Evolutionary conservation across 2,888 invertebrate species (phyloP), one percentile per base, ranked within the genome.

Genomic region (Pseudococcus viburni): DNA sequence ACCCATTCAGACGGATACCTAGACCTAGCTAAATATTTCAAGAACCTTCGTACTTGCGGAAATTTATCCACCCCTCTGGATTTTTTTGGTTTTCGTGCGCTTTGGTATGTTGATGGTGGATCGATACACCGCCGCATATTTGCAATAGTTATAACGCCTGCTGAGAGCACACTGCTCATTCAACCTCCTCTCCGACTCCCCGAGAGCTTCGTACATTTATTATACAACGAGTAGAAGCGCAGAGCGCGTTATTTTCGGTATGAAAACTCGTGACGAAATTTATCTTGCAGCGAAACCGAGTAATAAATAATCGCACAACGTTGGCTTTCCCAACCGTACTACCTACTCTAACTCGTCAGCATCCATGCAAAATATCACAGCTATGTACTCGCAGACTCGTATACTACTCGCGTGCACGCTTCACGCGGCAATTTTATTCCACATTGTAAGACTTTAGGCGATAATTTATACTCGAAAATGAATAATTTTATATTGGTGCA

Each of bases 221-320:
- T 33, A 73, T 73, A 68, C 48, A 19, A 64, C 59, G 64, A 64
- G n/a, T 51, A 17, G 64, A 64, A 9, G 12, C 64, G 64, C 7
- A 9, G 73, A 33, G 68, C 7, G 68, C 68, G 68, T 68, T 68
- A 68, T 68, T 73, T 73, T 73, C 51, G 12, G 64, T 64, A 73
- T 33, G 73, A 39, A 73, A 73, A 73, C 33, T 33, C 73, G 73
- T 73, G 73, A 73, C 73, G 73, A 73, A 73, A 73, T 73, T 73
- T 73, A 73, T 73, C 73, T 73, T 33, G 73, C 73, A 73, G 73
- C 73, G 33, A 73, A 73, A 73, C 73, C 73, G 73, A 73, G 73
- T 73, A 73, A 73, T 73, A 73, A 73, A 73, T 73, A 73, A 73
- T 73, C 73, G 11, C 73, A 15, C 73, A 73, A 73, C 73, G 73